phyloP scores from a whole-genome alignment of 2,797 vertebrate species.

The Enteromius paludinosus region DNA sequence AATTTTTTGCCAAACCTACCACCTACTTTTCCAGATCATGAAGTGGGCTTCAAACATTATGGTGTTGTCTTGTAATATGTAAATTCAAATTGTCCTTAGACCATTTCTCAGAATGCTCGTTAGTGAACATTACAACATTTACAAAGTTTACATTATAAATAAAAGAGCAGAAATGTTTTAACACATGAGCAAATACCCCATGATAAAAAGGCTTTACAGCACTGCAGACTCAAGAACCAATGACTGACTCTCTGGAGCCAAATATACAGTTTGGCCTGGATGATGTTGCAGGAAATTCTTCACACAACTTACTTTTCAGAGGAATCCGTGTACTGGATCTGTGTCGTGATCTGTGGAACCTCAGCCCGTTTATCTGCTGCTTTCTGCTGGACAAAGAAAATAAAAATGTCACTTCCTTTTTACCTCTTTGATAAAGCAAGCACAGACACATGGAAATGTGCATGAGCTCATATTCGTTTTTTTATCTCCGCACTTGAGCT shows the following conservation, averaged over 20 bases:
- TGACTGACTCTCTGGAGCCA: not conserved
- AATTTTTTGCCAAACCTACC: not conserved
- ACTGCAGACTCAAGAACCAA: not conserved
- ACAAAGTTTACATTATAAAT: not conserved
- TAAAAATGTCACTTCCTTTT: not conserved
- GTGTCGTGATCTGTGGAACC: constrained; percentile 83
- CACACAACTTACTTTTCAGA: constrained; percentile 82
- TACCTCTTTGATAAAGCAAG: not conserved
- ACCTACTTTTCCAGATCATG: not conserved
- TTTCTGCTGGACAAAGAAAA: constrained; percentile 73
- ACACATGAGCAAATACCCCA: not conserved
- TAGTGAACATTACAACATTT: not conserved
- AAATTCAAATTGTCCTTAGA: not conserved
- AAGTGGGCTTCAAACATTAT: not conserved
- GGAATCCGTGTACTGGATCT: constrained; percentile 85
- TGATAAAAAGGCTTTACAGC: not conserved
- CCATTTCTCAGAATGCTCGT: not conserved
- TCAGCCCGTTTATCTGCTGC: constrained; percentile 75
- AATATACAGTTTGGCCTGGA: not conserved
- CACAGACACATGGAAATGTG: not conserved
- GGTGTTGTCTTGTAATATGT: not conserved
- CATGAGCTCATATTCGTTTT: not conserved
- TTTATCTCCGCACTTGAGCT: not conserved
- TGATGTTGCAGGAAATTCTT: not conserved
- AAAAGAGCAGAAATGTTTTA: not conserved